phyloP scores from a whole-genome alignment of 1,140 invertebrate species.

The Pinna nobilis region DNA sequence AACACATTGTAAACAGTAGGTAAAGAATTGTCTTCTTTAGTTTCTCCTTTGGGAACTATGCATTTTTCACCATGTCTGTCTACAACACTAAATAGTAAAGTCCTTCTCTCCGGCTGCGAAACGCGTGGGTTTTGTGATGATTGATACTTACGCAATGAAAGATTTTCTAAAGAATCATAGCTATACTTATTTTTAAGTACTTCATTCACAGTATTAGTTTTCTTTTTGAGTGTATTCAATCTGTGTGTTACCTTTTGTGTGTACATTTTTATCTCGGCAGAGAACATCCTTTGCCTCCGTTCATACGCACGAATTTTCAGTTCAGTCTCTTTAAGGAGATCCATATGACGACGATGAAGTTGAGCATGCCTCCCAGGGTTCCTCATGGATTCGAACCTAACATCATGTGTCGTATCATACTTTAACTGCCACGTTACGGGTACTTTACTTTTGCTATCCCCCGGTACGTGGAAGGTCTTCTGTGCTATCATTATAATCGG shows the following conservation, averaged over 20 bases:
- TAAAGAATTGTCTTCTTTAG: too few relatives aligned
- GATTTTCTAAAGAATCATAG: too few relatives aligned
- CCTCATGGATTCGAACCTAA: constrained; percentile 17
- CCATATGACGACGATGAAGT: constrained; percentile 9
- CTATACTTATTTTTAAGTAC: constrained; percentile 7
- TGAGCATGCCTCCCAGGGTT: constrained; percentile 2
- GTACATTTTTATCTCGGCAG: neutral
- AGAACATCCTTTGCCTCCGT: constrained; percentile 6
- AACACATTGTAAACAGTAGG: too few relatives aligned
- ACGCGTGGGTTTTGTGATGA: too few relatives aligned
- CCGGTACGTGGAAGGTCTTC: constrained; percentile 7
- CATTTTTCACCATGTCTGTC: too few relatives aligned
- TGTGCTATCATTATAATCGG: constrained; percentile 3
- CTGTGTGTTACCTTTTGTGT: constrained; percentile 11
- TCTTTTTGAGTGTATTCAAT: constrained; percentile 1
- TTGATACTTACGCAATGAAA: too few relatives aligned
- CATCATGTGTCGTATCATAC: constrained; percentile 18
- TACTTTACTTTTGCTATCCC: neutral
- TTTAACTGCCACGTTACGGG: constrained; percentile 12
- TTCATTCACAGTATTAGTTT: neutral
- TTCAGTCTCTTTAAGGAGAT: neutral
- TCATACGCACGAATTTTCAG: constrained; percentile 13
- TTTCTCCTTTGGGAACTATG: too few relatives aligned
- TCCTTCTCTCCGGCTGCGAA: too few relatives aligned
- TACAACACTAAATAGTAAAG: too few relatives aligned